Conservation (phyloP, 2,113 vertebrate species). For the Seriola dumerili region DNA sequence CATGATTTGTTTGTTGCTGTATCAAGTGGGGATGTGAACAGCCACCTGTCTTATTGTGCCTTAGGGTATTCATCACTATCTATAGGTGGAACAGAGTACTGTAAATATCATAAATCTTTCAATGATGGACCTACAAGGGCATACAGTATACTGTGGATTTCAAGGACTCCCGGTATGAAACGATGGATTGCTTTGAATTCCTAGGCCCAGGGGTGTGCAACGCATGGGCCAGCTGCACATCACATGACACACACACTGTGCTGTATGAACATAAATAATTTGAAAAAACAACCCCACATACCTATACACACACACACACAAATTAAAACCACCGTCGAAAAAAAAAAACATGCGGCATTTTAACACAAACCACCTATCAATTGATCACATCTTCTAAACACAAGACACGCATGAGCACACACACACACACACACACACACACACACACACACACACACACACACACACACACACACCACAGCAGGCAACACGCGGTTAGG, state of each 20-base stretch:
- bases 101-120: slow-evolving; percentile 65
- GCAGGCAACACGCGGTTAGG: background rate
- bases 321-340: slow-evolving; percentile 54
- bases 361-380: slow-evolving; percentile 48
- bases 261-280: slow-evolving; percentile 4
- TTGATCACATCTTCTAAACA: slow-evolving; percentile 9
- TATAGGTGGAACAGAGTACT: slow-evolving; percentile 28
- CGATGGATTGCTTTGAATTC: slow-evolving; percentile 59
- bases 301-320: slow-evolving; percentile 27
- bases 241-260: slow-evolving; percentile 13
- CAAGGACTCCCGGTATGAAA: slow-evolving; percentile 49
- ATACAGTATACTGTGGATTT: slow-evolving; percentile 35
- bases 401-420: background rate
- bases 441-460: too few relatives aligned
- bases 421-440: background rate
- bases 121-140: slow-evolving; percentile 28
- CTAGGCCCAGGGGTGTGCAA: slow-evolving; percentile 37
- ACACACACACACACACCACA: background rate
- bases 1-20: slow-evolving; percentile 25
- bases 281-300: slow-evolving; percentile 1
- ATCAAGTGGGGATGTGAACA: slow-evolving; percentile 38
- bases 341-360: slow-evolving; percentile 38
- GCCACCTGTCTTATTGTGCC: slow-evolving; percentile 12
- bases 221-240: slow-evolving; percentile 37
- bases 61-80: slow-evolving; percentile 33